These are phyloP conservation scores for Liasis olivaceus DNA, from an alignment of 2,797 vertebrate species.

Conservation along the genomic window DNA sequence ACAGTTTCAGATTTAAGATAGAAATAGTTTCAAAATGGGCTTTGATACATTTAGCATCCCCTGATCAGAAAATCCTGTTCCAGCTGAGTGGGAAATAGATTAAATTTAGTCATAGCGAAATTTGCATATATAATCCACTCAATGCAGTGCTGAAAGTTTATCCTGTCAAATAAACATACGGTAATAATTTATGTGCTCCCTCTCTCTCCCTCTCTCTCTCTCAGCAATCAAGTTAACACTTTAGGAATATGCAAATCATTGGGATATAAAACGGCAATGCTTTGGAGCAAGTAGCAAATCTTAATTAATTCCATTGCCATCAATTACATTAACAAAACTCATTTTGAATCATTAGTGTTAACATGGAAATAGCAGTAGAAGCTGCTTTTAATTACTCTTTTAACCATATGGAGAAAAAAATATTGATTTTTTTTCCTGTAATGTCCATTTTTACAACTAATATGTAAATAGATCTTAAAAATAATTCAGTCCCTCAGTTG, in stretches of 20 bases:
- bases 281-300: constrained; percentile 55
- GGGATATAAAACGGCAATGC: constrained; percentile 46
- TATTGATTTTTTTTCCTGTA: constrained; percentile 44
- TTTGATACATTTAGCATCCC: not conserved
- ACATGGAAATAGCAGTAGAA: constrained; percentile 59
- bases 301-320: constrained; percentile 62
- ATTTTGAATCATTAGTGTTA: constrained; percentile 63
- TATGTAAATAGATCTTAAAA: constrained; percentile 72
- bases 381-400: constrained; percentile 65
- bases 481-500: constrained; percentile 73
- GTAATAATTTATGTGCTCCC: not conserved
- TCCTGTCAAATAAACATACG: not conserved
- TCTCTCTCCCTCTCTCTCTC: not conserved
- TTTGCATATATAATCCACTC: not conserved
- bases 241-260: constrained; percentile 44
- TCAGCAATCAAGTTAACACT: constrained; percentile 45
- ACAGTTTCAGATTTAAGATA: not conserved
- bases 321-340: constrained; percentile 60
- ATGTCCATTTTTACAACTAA: constrained; percentile 62
- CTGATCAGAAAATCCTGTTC: not conserved
- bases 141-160: constrained; percentile 19
- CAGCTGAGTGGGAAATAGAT: constrained; percentile 2
- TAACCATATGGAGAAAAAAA: constrained; percentile 49
- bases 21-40: not conserved
- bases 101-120: not conserved